Evolutionary conservation across 2,888 invertebrate genomes (phyloP).

Genomic region (Lingula anatina): DNA sequence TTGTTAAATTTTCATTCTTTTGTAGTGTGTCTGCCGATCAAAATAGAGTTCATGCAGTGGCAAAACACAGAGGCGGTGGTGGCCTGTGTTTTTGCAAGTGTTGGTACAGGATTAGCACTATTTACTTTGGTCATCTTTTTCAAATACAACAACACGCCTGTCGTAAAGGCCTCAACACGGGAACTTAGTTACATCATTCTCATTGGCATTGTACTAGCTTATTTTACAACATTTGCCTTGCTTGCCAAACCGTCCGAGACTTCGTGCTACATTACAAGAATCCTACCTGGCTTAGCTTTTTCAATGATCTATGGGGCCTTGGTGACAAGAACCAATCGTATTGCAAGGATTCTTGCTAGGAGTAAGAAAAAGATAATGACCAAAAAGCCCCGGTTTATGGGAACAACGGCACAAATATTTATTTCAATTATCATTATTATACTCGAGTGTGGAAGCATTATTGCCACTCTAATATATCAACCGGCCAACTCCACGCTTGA

Average conservation of each 20-base stretch:
- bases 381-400: conserved; percentile 83
- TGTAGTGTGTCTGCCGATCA: conserved; percentile 60
- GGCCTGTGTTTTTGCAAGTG: conserved; percentile 67
- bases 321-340: conserved; percentile 94
- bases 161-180: conserved; percentile 88
- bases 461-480: conserved; percentile 61
- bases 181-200: conserved; percentile 77
- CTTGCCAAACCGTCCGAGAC: conserved; percentile 73
- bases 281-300: conserved; percentile 92
- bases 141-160: conserved; percentile 85
- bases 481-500: conserved; percentile 58
- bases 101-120: conserved; percentile 74
- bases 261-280: conserved; percentile 80
- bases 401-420: conserved; percentile 56
- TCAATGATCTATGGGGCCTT: conserved; percentile 95
- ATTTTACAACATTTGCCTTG: conserved; percentile 75
- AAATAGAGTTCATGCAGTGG: conserved; percentile 63
- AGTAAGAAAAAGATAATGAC: conserved; percentile 87
- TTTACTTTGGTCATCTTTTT: conserved; percentile 77
- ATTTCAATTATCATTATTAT: conserved; percentile 82
- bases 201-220: conserved; percentile 42
- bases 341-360: conserved; percentile 94
- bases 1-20: too few relatives aligned
- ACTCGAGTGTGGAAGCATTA: conserved; percentile 74
- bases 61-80: conserved; percentile 62